These are phyloP conservation scores for Parotocinclus haroldoi DNA, from an alignment of 2,797 vertebrate species.

Conservation along the genomic window DNA sequence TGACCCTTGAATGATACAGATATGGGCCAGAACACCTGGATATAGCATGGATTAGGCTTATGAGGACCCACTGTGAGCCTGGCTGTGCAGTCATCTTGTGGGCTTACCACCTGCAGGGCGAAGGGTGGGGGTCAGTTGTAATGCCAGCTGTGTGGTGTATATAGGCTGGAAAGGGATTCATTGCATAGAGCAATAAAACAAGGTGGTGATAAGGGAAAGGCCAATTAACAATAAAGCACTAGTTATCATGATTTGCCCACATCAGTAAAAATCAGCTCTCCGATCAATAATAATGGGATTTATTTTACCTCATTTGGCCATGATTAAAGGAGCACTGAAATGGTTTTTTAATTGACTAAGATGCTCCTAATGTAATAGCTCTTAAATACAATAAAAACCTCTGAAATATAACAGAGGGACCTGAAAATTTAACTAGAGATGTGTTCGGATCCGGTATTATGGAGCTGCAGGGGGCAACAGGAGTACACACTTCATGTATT, in stretches of 20 bases:
- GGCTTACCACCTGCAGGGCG: no score
- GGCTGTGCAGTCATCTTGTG: no score
- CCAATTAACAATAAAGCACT: no score
- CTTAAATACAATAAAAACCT: constrained; percentile 10
- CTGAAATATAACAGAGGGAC: neutral
- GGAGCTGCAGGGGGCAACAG: neutral
- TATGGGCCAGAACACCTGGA: no score
- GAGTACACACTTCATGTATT: no score
- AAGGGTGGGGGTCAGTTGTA: no score
- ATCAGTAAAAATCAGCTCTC: constrained; percentile 4
- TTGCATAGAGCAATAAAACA: no score
- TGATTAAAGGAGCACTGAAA: constrained; percentile 12
- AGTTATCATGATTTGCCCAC: neutral
- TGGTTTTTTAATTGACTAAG: neutral
- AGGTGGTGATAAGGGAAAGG: neutral
- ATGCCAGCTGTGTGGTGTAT: no score
- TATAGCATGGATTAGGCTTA: no score
- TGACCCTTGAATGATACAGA: no score
- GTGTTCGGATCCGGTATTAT: neutral
- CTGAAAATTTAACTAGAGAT: neutral
- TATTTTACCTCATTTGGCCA: constrained; percentile 21
- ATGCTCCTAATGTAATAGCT: constrained; percentile 10
- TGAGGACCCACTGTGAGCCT: no score
- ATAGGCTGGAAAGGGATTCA: no score
- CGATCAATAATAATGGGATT: constrained; percentile 1